Conservation (phyloP, 2,797 vertebrate genomes). For the Pogoniulus pusillus region DNA sequence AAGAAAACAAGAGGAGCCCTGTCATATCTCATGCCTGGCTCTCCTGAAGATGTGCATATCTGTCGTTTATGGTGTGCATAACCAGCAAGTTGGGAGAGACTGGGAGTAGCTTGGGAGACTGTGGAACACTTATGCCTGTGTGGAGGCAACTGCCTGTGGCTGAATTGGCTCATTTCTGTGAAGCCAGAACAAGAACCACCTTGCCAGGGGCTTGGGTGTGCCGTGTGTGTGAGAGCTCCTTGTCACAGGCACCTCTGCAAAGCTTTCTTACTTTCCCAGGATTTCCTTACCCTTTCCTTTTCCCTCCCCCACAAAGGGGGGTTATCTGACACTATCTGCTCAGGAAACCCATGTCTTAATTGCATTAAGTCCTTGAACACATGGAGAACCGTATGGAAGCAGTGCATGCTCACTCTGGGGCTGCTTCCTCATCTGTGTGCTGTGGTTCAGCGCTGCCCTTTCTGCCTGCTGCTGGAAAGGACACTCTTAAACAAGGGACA, state of each 20-base stretch:
- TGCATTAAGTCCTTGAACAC: not conserved
- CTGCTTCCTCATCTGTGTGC: not conserved
- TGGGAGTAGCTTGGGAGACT: conserved; percentile 18
- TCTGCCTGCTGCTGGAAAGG: not conserved
- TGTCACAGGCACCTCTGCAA: not conserved
- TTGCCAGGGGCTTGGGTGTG: not conserved
- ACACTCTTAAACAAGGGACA: not conserved
- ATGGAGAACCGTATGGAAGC: not conserved
- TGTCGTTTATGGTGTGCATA: not conserved
- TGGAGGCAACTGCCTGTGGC: conserved; percentile 31
- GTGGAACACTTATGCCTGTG: not conserved
- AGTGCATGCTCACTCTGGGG: rapidly evolving
- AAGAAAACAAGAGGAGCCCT: too few species aligned
- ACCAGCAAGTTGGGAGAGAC: conserved; percentile 13
- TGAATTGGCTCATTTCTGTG: not conserved
- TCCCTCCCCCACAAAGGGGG: not conserved
- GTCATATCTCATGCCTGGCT: not conserved
- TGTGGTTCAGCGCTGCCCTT: not conserved
- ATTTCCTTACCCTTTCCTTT: conserved; percentile 30
- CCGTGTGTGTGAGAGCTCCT: not conserved
- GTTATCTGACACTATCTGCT: conserved; percentile 65
- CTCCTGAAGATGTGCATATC: not conserved
- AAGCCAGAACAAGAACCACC: conserved; percentile 30
- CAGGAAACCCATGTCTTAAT: conserved; percentile 72
- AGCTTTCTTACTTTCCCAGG: conserved; percentile 26